Evolutionary conservation across 1,140 invertebrate species (phyloP).

Genomic region (Ruditapes philippinarum): DNA sequence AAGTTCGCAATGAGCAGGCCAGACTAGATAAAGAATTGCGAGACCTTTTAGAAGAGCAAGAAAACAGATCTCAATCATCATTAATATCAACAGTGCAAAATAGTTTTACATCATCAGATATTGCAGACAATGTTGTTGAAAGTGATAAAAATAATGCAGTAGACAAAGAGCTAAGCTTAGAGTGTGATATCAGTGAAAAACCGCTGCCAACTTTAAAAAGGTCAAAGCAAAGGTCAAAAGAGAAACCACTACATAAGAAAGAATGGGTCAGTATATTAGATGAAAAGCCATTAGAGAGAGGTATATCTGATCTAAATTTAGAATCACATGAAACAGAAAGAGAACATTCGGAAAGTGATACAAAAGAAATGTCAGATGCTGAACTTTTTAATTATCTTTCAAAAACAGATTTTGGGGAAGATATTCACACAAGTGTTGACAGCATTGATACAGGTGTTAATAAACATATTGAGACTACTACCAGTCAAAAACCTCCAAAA

Average conservation of each 20-base stretch:
- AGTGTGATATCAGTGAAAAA: not conserved
- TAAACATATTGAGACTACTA: not conserved
- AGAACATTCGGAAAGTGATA: too few relatives aligned
- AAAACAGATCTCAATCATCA: slow-evolving; percentile 56
- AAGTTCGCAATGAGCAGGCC: slow-evolving; percentile 65
- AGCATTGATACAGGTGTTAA: not conserved
- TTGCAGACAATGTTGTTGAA: not conserved
- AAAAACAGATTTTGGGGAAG: not conserved
- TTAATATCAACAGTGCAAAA: not conserved
- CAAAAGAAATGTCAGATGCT: slow-evolving; percentile 9
- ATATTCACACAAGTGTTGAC: not conserved
- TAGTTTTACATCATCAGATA: slow-evolving; percentile 18
- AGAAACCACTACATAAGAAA: slow-evolving; percentile 53
- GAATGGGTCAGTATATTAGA: slow-evolving; percentile 57
- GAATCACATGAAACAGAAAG: not conserved
- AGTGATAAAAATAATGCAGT: not conserved
- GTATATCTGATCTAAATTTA: slow-evolving; percentile 7
- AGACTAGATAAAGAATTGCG: slow-evolving; percentile 67
- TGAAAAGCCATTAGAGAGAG: slow-evolving; percentile 7
- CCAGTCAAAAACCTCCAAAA: slow-evolving; percentile 19
- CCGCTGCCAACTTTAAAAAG: not conserved
- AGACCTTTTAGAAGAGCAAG: slow-evolving; percentile 72
- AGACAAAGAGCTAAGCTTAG: not conserved
- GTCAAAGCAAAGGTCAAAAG: not conserved
- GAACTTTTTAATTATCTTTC: slow-evolving; percentile 15